Percentiles rank a stretch among this genome's conserved stretches.
Conservation (phyloP, 2,888 invertebrate genomes). For the Epirrhoe tristata region DNA sequence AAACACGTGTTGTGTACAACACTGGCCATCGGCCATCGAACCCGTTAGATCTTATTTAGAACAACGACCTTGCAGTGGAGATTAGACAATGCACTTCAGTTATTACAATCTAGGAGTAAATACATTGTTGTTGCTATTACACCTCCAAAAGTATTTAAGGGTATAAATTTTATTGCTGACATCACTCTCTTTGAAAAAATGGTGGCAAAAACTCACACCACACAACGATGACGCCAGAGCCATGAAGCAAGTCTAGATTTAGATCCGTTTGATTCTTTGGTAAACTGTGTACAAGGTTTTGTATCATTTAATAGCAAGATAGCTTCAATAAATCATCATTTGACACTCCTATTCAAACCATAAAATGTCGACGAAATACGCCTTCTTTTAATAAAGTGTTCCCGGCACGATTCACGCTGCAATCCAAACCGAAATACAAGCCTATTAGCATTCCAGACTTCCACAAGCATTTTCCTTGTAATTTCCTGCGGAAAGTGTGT, state of each 20-base stretch:
- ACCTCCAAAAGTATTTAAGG: neutral
- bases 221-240: conserved; percentile 60
- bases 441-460: conserved; percentile 44
- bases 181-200: conserved; percentile 27
- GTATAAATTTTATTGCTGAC: conserved; percentile 34
- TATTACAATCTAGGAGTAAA: conserved; percentile 10
- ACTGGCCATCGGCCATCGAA: conserved; percentile 72
- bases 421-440: conserved; percentile 27
- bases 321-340: conserved; percentile 26
- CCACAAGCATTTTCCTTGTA: conserved; percentile 53
- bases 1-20: conserved; percentile 45
- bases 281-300: conserved; percentile 34
- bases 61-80: conserved; percentile 71
- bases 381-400: conserved; percentile 22
- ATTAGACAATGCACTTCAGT: conserved; percentile 40
- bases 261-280: conserved; percentile 51
- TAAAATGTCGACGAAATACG: conserved; percentile 22
- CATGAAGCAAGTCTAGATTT: conserved; percentile 51
- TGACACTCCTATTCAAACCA: conserved; percentile 21
- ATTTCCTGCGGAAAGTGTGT: conserved; percentile 65
- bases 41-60: conserved; percentile 79
- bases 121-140: neutral
- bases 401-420: conserved; percentile 18
- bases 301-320: conserved; percentile 16
- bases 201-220: conserved; percentile 41